Evolutionary conservation across 2,113 vertebrate genomes (phyloP).

Genomic region (Formicarius rufipectus): DNA sequence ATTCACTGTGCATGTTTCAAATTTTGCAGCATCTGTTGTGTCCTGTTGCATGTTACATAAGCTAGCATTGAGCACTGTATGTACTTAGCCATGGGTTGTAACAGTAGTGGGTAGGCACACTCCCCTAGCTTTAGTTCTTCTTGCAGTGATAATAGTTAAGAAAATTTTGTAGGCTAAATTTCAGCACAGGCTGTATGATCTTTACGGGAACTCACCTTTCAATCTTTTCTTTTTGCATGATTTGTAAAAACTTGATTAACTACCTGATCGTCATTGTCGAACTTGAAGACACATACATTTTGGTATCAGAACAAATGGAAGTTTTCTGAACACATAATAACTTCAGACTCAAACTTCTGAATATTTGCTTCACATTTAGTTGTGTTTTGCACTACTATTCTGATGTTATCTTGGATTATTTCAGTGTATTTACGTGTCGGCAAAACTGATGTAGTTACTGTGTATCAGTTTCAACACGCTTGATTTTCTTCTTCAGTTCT

Average conservation of each 20-base stretch:
- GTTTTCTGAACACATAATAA: not conserved
- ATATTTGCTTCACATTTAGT: not conserved
- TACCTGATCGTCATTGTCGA: not conserved
- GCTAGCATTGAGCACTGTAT: not conserved
- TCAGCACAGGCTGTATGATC: not conserved
- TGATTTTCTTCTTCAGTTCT: slow-evolving; percentile 13
- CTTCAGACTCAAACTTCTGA: too few species aligned
- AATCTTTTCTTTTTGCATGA: not conserved
- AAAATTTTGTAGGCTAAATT: not conserved
- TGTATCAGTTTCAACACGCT: not conserved
- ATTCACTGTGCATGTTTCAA: not conserved
- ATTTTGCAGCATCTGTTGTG: slow-evolving; percentile 33
- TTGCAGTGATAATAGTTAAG: not conserved
- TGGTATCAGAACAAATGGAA: not conserved
- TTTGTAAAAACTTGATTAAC: not conserved
- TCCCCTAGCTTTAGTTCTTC: not conserved
- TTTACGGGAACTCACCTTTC: not conserved
- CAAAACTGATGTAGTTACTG: not conserved
- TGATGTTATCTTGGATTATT: not conserved
- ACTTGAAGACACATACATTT: not conserved
- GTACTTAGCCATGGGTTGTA: not conserved
- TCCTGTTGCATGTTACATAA: not conserved
- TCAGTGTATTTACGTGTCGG: not conserved
- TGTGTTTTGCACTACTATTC: not conserved
- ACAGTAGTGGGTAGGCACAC: not conserved